Evolutionary conservation across 2,888 invertebrate genomes (phyloP).

Genomic region (Campoletis raptor): DNA sequence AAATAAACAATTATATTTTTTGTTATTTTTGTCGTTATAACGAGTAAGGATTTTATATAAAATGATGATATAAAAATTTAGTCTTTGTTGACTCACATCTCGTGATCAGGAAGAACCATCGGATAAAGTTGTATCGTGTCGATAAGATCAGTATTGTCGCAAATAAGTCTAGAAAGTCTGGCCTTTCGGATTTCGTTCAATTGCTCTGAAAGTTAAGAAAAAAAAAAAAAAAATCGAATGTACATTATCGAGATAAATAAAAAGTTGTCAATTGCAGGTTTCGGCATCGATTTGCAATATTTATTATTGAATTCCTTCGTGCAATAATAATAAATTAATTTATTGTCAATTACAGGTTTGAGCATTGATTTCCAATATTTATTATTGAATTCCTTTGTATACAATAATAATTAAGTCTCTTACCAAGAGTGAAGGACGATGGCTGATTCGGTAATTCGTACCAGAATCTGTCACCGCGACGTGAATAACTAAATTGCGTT

Average conservation of each 20-base stretch:
- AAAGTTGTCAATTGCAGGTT: not conserved
- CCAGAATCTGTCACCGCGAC: conserved; percentile 97
- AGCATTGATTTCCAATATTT: not conserved
- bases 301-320: no score
- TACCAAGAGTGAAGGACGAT: conserved; percentile 92
- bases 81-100: conserved; percentile 90
- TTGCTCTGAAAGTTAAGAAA: conserved; percentile 88
- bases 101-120: conserved; percentile 96
- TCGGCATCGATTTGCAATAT: not conserved
- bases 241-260: not conserved
- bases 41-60: conserved; percentile 14
- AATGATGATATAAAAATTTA: not conserved
- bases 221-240: not conserved
- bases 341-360: no score
- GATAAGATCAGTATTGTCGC: conserved; percentile 96
- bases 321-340: no score
- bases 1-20: conserved; percentile 11
- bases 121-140: conserved; percentile 96
- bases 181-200: conserved; percentile 93
- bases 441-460: conserved; percentile 96
- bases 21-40: not conserved
- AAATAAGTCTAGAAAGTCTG: conserved; percentile 93
- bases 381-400: not conserved
- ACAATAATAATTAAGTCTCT: conserved; percentile 68
- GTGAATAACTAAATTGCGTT: conserved; percentile 95